Conservation (phyloP, 2,113 vertebrate genomes). For the Nothobranchius kuhntae region DNA sequence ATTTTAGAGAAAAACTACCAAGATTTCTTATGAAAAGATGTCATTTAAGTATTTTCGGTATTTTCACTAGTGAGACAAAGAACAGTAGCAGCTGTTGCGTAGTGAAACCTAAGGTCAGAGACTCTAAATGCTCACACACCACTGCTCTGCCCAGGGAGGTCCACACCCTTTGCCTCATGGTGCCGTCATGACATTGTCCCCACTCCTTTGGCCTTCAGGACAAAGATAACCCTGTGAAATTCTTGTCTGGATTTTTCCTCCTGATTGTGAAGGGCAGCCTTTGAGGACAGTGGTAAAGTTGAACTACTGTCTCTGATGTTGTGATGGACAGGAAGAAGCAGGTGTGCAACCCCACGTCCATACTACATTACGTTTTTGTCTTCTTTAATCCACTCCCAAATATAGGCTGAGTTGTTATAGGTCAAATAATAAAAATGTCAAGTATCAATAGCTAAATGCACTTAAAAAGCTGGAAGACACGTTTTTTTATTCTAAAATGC, state of each 20-base stretch:
- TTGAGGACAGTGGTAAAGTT: slow-evolving; percentile 9
- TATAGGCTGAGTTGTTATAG: background rate
- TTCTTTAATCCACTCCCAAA: background rate
- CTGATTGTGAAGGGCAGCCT: slow-evolving; percentile 45
- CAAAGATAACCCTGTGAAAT: slow-evolving; percentile 77
- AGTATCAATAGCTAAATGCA: too few relatives aligned
- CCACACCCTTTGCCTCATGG: slow-evolving; percentile 42
- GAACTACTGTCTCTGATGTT: slow-evolving; percentile 21
- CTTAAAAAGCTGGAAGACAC: too few relatives aligned
- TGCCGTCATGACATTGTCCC: slow-evolving; percentile 58
- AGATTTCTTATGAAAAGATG: slow-evolving; percentile 28
- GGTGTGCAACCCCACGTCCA: slow-evolving; percentile 24
- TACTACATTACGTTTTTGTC: background rate
- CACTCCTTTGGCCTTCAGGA: slow-evolving; percentile 66
- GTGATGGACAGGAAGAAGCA: slow-evolving; percentile 42
- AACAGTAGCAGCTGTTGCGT: slow-evolving; percentile 53
- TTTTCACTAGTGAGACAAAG: slow-evolving; percentile 26
- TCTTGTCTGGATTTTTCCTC: slow-evolving; percentile 60
- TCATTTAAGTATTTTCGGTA: slow-evolving; percentile 21
- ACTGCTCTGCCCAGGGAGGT: slow-evolving; percentile 17
- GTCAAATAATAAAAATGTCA: too few relatives aligned
- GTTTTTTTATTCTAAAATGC: too few relatives aligned
- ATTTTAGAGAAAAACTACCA: background rate
- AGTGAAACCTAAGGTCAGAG: slow-evolving; percentile 45
- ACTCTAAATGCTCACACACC: slow-evolving; percentile 53